phyloP scores from a whole-genome alignment of 2,113 vertebrate genomes.

The Chunga burmeisteri region DNA sequence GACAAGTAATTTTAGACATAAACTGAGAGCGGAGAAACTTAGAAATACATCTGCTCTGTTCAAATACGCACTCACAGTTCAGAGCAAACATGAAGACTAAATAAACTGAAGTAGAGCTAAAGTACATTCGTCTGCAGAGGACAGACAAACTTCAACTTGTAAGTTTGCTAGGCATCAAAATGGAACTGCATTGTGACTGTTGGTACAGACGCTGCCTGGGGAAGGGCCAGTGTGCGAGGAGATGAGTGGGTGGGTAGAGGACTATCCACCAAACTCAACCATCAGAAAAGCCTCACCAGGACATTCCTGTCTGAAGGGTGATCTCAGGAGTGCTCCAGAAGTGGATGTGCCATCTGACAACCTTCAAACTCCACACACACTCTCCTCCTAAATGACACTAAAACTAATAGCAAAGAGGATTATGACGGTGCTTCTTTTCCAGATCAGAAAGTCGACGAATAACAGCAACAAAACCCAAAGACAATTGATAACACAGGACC shows the following conservation, averaged over 20 bases:
- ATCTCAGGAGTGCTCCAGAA: neutral
- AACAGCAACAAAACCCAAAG: neutral
- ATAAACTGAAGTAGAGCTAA: neutral
- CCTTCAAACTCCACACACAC: too few species aligned
- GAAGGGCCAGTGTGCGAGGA: rapidly evolving
- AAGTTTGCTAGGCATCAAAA: too few species aligned
- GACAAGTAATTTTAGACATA: neutral
- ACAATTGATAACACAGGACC: neutral
- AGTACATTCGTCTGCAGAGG: neutral
- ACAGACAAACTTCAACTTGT: neutral
- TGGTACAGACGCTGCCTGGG: too few species aligned
- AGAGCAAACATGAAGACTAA: neutral
- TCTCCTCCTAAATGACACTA: neutral
- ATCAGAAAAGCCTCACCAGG: neutral
- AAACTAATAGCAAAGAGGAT: neutral
- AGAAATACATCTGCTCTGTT: neutral
- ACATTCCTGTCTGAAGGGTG: neutral
- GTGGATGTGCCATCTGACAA: neutral
- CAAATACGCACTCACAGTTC: neutral
- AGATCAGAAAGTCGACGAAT: neutral
- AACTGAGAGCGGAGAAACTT: neutral
- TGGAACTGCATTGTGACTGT: too few species aligned
- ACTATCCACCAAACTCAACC: rapidly evolving
- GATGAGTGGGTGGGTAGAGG: neutral
- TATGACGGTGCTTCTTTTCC: neutral